phyloP scores from a whole-genome alignment of 2,888 invertebrate species.

The Pachliopta kotzebuea region DNA sequence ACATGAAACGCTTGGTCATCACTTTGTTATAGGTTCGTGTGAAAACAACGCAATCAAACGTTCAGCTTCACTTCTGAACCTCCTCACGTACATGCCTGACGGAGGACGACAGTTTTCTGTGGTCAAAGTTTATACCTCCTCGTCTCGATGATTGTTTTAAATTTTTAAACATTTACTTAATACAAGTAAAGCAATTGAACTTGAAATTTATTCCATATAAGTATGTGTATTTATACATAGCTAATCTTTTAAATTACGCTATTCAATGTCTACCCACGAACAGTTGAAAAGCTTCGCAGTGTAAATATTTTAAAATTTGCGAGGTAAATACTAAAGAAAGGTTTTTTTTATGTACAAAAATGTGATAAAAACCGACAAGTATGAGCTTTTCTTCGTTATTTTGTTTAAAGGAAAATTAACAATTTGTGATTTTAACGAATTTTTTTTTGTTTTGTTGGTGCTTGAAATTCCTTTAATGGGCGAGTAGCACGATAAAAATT shows the following conservation, averaged over 20 bases:
- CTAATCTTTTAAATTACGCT: too few relatives aligned
- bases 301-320: too few relatives aligned
- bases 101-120: constrained; percentile 36
- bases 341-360: too few relatives aligned
- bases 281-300: too few relatives aligned
- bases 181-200: too few relatives aligned
- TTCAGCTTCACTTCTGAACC: constrained; percentile 52
- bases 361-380: too few relatives aligned
- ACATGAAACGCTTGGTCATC: constrained; percentile 44
- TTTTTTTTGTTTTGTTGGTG: background rate
- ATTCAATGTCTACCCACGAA: too few relatives aligned
- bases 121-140: background rate
- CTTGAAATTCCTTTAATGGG: background rate
- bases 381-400: too few relatives aligned
- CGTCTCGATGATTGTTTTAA: background rate
- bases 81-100: constrained; percentile 58
- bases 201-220: too few relatives aligned
- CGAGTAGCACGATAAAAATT: background rate
- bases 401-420: background rate
- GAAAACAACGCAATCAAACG: constrained; percentile 37
- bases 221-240: too few relatives aligned
- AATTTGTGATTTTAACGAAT: background rate
- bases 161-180: background rate
- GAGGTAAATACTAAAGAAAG: too few relatives aligned
- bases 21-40: constrained; percentile 57